A percentile compares a stretch with the other conserved stretches of the same genome.
Conservation (phyloP, 1,140 invertebrate species). For the Hylaeus anthracinus region DNA sequence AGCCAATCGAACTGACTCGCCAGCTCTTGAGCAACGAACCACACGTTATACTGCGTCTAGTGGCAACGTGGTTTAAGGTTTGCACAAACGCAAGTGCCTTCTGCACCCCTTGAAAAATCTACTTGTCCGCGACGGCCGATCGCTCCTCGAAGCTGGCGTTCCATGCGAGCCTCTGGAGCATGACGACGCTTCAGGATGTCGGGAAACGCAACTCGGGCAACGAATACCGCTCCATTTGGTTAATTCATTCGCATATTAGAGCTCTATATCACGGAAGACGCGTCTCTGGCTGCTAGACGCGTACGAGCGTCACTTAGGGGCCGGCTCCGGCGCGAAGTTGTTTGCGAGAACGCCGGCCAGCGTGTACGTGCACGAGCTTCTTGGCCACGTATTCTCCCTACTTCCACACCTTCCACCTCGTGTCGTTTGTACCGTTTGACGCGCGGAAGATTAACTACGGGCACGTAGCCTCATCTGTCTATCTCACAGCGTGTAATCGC, state of each 20-base stretch:
- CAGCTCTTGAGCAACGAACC: too few species aligned
- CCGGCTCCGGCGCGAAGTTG: slow-evolving; percentile 25
- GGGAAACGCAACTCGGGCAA: not conserved
- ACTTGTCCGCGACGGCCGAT: too few species aligned
- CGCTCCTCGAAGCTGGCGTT: too few species aligned
- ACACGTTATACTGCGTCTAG: too few species aligned
- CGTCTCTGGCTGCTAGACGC: slow-evolving; percentile 10
- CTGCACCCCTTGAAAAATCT: too few species aligned
- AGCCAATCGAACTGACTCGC: too few species aligned
- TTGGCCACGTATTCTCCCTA: slow-evolving; percentile 33
- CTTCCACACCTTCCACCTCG: slow-evolving; percentile 54
- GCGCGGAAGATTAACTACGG: slow-evolving; percentile 75
- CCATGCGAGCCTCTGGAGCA: too few species aligned
- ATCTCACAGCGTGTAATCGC: slow-evolving; percentile 76
- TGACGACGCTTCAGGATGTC: not conserved
- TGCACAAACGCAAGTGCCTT: too few species aligned
- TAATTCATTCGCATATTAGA: slow-evolving; percentile 45
- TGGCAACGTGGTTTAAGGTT: too few species aligned
- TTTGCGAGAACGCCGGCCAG: not conserved
- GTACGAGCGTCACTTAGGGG: slow-evolving; percentile 39
- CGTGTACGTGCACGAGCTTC: slow-evolving; percentile 36
- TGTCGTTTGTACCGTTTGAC: slow-evolving; percentile 75
- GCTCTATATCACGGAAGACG: slow-evolving; percentile 34
- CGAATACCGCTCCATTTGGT: slow-evolving; percentile 30
- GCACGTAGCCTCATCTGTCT: slow-evolving; percentile 75